Conservation (phyloP, 2,113 vertebrate species). For the Crotalus horridus region DNA sequence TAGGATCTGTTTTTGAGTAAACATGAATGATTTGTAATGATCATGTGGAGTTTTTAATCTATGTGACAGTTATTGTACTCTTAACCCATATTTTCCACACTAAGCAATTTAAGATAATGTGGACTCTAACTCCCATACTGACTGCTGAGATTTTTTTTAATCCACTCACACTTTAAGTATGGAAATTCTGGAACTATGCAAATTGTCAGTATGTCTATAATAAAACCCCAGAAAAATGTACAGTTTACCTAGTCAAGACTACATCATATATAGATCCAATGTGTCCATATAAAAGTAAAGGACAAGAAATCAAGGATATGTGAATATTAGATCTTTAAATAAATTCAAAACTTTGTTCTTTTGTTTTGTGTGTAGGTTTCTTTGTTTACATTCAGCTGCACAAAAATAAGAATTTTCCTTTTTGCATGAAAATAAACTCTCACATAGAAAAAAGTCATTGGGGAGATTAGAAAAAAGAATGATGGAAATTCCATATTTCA, state of each 20-base stretch:
- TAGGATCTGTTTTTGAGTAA: not conserved
- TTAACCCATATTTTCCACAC: not conserved
- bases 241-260: not conserved
- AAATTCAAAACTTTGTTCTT: constrained; percentile 25
- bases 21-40: not conserved
- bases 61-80: not conserved
- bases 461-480: constrained; percentile 54
- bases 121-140: not conserved
- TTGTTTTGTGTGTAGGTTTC: not conserved
- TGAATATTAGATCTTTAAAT: constrained; percentile 7
- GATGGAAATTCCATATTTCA: constrained; percentile 65
- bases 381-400: constrained; percentile 5
- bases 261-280: not conserved
- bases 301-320: constrained; percentile 7
- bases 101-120: not conserved
- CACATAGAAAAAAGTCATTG: constrained; percentile 48
- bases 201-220: not conserved
- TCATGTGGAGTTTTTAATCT: not conserved
- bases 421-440: constrained; percentile 46
- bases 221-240: not conserved
- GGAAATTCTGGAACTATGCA: not conserved
- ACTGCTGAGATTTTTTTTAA: not conserved
- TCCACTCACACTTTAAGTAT: not conserved
- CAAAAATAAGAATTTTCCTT: constrained; percentile 27
- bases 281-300: not conserved